Evolutionary conservation across 2,113 vertebrate genomes (phyloP), one percentile per base, ranked within the genome.

Genomic region (Tapirus terrestris): DNA sequence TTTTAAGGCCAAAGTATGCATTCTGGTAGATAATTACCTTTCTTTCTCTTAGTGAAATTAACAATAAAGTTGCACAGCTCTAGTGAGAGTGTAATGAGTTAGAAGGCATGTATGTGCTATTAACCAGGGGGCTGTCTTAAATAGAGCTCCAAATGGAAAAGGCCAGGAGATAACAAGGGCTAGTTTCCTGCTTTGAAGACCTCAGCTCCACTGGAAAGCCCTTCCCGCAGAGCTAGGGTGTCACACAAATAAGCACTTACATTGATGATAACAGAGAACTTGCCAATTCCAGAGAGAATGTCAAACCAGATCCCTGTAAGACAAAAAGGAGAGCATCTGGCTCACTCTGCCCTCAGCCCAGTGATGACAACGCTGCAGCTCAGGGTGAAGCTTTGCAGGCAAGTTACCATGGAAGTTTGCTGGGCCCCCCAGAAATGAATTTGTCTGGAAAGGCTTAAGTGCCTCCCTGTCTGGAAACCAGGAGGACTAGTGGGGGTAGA

Each of bases 231-330:
- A 76, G 36, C 33, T 0, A 51, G 31, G 73, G 75, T 25, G 33
- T 84, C 73, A 82, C 0, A 2, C 36, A 48, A 0, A 12, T 58
- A 93, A 97, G 89, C 98, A 99, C 99, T 99, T 99, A 99, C 99
- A 95, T 99, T 99, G 98, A 99, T 99, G 98, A 99, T 99, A 96
- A 99, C 99, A 72, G 99, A 99, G 98, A 99, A 99, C 98, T 99
- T 99, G 98, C 99, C 99, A 95, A 99, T 99, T 89, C 99, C 99
- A 92, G 99, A 99, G 96, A 99, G 99, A 98, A 99, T 99, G 98
- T 99, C 99, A 99, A 99, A 99, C 99, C 99, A 99, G 99, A 99
- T 99, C 95, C 99, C 99, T 99, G 99, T 11, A 98, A 98, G 53
- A 94, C 39, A 98, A 75, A 86, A 89, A 98, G 36, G 4, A 88